A percentile compares a stretch with the other conserved stretches of the same genome.
These are phyloP conservation scores for Yasuhikotakia modesta DNA, from an alignment of 2,797 vertebrate species.

Conservation along the genomic window DNA sequence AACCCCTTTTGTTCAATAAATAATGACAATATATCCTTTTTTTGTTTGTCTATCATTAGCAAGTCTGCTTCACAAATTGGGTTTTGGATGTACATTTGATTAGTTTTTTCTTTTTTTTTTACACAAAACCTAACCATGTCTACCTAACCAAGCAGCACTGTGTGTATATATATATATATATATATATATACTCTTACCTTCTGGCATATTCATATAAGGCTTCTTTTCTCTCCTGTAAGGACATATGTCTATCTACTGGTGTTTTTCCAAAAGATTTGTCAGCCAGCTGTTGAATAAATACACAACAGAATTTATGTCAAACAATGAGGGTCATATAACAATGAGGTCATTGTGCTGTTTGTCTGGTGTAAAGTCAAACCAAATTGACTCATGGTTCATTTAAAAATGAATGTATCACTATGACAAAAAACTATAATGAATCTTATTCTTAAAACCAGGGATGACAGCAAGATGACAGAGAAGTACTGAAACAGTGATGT, in stretches of 20 bases:
- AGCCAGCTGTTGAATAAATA: constrained; percentile 73
- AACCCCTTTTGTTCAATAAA: too few relatives aligned
- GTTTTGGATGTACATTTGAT: too few relatives aligned
- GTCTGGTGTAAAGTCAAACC: not conserved
- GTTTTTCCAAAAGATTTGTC: constrained; percentile 87
- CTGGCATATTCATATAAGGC: constrained; percentile 90
- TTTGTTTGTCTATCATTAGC: too few relatives aligned
- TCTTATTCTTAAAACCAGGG: too few relatives aligned
- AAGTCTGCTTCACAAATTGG: too few relatives aligned
- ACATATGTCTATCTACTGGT: constrained; percentile 89
- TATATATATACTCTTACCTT: constrained; percentile 73
- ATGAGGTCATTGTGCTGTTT: not conserved
- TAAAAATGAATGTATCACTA: not conserved
- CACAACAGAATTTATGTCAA: constrained; percentile 34
- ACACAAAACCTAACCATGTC: too few relatives aligned
- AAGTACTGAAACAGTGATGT: not conserved
- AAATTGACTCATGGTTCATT: not conserved
- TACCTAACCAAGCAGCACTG: too few relatives aligned
- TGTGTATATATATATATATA: too few relatives aligned
- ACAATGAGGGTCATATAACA: not conserved
- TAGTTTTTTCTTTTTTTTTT: too few relatives aligned
- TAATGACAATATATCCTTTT: too few relatives aligned
- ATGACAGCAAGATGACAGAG: not conserved
- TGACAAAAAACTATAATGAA: too few relatives aligned
- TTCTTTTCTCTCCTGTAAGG: constrained; percentile 92